Conservation (phyloP, 2,888 invertebrate species). For the Aporophyla lueneburgensis region DNA sequence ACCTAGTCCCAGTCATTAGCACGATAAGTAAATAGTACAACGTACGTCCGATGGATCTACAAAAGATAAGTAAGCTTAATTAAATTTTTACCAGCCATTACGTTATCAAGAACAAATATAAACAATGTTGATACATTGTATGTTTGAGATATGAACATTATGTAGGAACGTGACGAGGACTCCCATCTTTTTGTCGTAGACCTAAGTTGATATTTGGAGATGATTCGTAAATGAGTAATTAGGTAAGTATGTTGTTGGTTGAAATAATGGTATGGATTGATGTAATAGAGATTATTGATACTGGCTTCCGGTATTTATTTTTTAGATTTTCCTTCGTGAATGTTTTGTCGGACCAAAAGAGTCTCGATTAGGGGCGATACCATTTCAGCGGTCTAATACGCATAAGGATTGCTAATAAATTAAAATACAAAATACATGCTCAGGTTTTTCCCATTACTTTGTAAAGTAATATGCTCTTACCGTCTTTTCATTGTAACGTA, state of each 20-base stretch:
- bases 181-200: conserved; percentile 2
- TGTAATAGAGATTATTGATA: conserved; percentile 15
- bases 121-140: conserved; percentile 52
- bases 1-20: not conserved
- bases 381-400: not conserved
- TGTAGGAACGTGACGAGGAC: conserved; percentile 30
- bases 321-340: not conserved
- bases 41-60: conserved; percentile 18
- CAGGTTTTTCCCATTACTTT: conserved; percentile 20
- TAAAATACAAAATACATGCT: conserved; percentile 11
- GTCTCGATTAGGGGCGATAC: conserved; percentile 2
- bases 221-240: not conserved
- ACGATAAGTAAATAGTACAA: not conserved
- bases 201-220: not conserved
- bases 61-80: conserved; percentile 44
- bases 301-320: not conserved
- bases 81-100: conserved; percentile 54
- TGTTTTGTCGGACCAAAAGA: conserved; percentile 6
- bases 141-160: conserved; percentile 40
- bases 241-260: no score
- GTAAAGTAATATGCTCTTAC: conserved; percentile 18
- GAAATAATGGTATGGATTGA: not conserved
- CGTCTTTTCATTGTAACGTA: no score
- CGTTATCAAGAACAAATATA: conserved; percentile 59
- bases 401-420: conserved; percentile 3